Base-by-base conservation (phyloP, 2,797 vertebrate species). In the Salmo trutta region DNA sequence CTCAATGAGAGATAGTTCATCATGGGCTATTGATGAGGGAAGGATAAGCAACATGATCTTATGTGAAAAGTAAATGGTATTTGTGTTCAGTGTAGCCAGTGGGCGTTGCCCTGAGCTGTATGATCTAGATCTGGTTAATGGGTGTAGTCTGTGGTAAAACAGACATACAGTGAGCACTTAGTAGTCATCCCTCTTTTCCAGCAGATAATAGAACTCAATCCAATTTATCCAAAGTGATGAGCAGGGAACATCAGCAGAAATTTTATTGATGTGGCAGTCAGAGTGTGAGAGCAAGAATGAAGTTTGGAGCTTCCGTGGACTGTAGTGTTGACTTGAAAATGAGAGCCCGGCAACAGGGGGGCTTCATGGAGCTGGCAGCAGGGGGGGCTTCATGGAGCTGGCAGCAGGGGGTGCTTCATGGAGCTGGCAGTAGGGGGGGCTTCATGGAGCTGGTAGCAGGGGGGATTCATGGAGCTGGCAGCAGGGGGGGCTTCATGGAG, bases 251-350 rank as follows among this genome's bases (percentile, higher is more conserved):
- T 71, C 31, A 21, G 69, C n/a, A 52, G 36, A 52, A 51, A 21
- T 52, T 12, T 12, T 71, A 71, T 71, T 71, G 69, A 71, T 71
- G 71, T 73, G 4, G 14, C 31, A 19, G 31, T 19, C 52, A 47
- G 8, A 47, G 41, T 47, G 10, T 12, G 41, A 54, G 71, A 53
- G 47, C 47, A 29, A 33, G 53, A 56, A 54, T 4, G 5, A 27
- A 10, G 15, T 17, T 54, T 16, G 17, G 29, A 31, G 52, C 24
- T 15, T 56, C 14, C 21, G 5, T 3, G 21, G 71, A 56, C 33
- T 73, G 71, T 59, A n/a, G 10, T 56, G 33, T 73, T 56, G 53
- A 59, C 17, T 56, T 31, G 71, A 47, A 73, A 15, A 56, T 27
- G 27, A 73, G 12, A 36, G 31, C 17, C 68, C 15, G 3, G 14